Conservation (phyloP, 2,797 vertebrate species). For the Mareca penelope region DNA sequence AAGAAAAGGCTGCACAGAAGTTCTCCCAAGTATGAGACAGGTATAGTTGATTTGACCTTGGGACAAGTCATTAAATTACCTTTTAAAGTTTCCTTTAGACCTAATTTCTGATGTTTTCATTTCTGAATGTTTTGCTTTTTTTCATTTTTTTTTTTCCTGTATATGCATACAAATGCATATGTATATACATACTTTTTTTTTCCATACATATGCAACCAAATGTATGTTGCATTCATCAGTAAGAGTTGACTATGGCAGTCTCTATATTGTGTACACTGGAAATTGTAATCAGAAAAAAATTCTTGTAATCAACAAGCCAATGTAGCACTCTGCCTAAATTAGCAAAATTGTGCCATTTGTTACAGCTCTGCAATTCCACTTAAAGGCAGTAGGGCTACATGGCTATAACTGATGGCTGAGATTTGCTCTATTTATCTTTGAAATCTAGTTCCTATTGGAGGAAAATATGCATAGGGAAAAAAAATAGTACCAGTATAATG, state of each 20-base stretch:
- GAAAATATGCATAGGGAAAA: background rate
- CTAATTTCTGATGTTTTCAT: background rate
- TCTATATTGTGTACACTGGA: background rate
- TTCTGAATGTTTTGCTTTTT: background rate
- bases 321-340: background rate
- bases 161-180: too few species aligned
- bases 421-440: background rate
- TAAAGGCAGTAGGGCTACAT: background rate
- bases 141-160: background rate
- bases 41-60: background rate
- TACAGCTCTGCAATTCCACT: background rate
- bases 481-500: background rate
- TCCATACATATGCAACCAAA: background rate
- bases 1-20: background rate
- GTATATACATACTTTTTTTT: background rate
- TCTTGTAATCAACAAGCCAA: background rate
- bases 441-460: background rate
- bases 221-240: background rate
- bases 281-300: background rate
- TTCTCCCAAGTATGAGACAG: background rate
- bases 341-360: background rate
- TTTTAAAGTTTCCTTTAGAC: background rate
- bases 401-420: background rate
- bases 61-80: background rate
- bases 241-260: background rate